Conservation (phyloP, 2,113 vertebrate genomes). For the Dermatemys mawii region DNA sequence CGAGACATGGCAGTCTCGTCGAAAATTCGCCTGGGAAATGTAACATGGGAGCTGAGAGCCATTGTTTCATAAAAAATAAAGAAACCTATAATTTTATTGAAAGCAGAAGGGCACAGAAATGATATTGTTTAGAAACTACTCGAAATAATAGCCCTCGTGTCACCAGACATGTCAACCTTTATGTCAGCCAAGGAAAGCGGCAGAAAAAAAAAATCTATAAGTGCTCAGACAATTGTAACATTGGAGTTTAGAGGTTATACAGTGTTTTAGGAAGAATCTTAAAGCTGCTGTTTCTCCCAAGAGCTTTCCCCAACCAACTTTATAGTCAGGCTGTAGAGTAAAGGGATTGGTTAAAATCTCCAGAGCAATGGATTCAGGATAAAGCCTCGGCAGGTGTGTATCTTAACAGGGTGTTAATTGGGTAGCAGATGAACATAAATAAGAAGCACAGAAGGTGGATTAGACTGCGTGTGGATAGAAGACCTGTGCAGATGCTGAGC, state of each 20-base stretch:
- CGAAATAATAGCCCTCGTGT: constrained; percentile 69
- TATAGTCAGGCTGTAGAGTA: neutral
- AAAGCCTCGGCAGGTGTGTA: neutral
- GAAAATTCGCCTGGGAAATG: constrained; percentile 38
- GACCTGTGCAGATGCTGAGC: neutral
- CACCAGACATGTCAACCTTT: constrained; percentile 64
- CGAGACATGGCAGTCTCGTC: neutral
- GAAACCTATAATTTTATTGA: constrained; percentile 77
- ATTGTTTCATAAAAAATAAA: constrained; percentile 73
- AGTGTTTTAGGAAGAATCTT: constrained; percentile 3
- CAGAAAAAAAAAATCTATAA: constrained; percentile 18
- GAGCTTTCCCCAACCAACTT: neutral
- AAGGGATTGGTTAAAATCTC: neutral
- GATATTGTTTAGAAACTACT: constrained; percentile 75
- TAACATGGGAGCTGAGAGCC: constrained; percentile 19
- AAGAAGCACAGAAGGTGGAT: neutral
- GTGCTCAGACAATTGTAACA: constrained; percentile 59
- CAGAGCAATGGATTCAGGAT: neutral
- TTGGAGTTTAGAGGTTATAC: neutral
- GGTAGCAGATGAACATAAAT: neutral
- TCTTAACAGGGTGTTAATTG: neutral
- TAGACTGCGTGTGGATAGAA: neutral
- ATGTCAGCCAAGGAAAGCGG: constrained; percentile 55
- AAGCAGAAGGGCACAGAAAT: constrained; percentile 71
- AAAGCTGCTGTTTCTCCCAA: constrained; percentile 28